Percentiles rank a stretch among this genome's conserved stretches.
Evolutionary conservation across 2,888 invertebrate species (phyloP).

Genomic region (Tetragonisca angustula): DNA sequence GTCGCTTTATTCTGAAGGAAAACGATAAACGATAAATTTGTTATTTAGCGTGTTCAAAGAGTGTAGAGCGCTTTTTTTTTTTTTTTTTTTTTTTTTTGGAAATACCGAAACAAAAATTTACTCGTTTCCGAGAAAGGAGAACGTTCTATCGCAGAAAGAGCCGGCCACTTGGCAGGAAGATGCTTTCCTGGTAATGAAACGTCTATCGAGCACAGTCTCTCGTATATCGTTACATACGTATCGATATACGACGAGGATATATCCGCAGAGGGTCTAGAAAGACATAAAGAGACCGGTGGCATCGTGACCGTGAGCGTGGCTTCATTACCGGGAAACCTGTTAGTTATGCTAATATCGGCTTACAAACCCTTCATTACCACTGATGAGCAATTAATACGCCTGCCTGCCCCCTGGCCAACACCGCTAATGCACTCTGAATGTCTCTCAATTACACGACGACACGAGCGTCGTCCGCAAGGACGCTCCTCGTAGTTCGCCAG

Average conservation of each 20-base stretch:
- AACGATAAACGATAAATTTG: not conserved
- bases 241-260: conserved; percentile 15
- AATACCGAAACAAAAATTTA: too few species aligned
- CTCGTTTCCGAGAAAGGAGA: too few species aligned
- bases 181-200: not conserved
- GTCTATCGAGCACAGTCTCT: not conserved
- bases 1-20: too few species aligned
- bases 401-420: conserved; percentile 71
- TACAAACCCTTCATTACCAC: conserved; percentile 83
- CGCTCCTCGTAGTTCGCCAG: conserved; percentile 44
- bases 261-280: conserved; percentile 49
- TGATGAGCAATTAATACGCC: conserved; percentile 83
- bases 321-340: conserved; percentile 81
- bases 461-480: conserved; percentile 62
- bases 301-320: conserved; percentile 74
- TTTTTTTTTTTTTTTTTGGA: too few species aligned
- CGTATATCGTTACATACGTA: not conserved
- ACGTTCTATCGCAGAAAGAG: too few species aligned
- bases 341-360: conserved; percentile 83
- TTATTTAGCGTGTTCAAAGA: too few species aligned
- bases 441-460: conserved; percentile 81
- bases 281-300: conserved; percentile 67
- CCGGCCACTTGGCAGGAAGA: not conserved
- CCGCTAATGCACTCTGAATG: conserved; percentile 79
- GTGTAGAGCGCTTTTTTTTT: too few species aligned